Evolutionary conservation across 2,888 invertebrate species (phyloP).

Genomic region (Protonemura montana): DNA sequence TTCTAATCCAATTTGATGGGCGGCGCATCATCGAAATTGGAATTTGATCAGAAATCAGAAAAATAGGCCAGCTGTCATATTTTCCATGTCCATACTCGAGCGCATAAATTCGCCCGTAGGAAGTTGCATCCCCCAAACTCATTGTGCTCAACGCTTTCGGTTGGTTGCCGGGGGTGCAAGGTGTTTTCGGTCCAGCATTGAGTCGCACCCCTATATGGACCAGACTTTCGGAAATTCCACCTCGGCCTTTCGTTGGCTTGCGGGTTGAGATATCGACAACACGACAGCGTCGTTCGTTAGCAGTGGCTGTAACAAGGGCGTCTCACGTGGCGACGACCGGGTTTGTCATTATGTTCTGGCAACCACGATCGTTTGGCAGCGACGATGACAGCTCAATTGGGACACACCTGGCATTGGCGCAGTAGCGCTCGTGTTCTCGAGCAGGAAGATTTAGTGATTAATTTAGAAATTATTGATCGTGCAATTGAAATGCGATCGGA

Average conservation of each 20-base stretch:
- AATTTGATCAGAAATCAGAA: background rate
- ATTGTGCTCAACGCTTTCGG: background rate
- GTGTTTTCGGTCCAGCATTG: background rate
- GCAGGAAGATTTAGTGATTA: background rate
- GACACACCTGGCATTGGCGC: slow-evolving; percentile 12
- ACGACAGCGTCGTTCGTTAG: background rate
- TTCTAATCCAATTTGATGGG: too few species aligned
- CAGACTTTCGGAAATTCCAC: background rate
- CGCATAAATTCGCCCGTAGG: background rate
- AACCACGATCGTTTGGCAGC: background rate
- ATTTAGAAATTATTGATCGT: background rate
- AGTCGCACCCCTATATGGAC: background rate
- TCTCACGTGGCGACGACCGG: background rate
- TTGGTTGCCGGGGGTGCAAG: background rate
- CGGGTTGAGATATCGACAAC: background rate
- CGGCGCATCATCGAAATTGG: background rate
- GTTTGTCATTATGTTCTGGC: background rate
- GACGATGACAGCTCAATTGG: background rate
- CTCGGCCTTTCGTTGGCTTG: background rate
- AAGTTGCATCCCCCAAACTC: background rate
- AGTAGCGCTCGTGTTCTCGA: background rate
- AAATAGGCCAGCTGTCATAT: background rate
- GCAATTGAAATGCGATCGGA: background rate
- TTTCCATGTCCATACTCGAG: background rate
- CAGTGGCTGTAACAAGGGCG: background rate